Base-by-base conservation (phyloP, 2,888 invertebrate genomes). In the Neoascia interrupta region DNA sequence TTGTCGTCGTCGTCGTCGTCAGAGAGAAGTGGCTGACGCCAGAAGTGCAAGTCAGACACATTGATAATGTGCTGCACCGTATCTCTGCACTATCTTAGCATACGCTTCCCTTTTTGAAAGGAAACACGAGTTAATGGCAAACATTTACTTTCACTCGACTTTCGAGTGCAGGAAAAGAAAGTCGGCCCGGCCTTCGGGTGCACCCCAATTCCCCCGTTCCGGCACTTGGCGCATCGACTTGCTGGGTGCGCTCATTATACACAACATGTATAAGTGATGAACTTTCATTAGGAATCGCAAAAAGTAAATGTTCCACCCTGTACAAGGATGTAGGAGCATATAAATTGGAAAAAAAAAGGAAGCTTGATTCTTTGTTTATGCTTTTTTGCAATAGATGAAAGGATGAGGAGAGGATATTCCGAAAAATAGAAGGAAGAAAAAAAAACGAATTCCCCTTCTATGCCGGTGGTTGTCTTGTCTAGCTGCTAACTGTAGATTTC, bases 51-150 rank as follows among this genome's bases (percentile, higher is more conserved):
- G 64, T 72, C 64, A 66, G 72, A 53, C 60, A 72, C 61, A 79
- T 79, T 79, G 60, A 64, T 56, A n/a, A n/a, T n/a, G n/a, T n/a
- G n/a, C n/a, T 31, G 10, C 26, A 26, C 26, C 8, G 26, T 26
- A 8, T 26, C 8, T 26, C 8, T 26, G 31, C 19, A 53, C 54
- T 58, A 58, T 70, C 60, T 79, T 61, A 60, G 41, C 39, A 43
- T 31, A n/a, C 18, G 5, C 28, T 41, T 36, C 15, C 51, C 64
- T 3, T 31, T n/a, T 70, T 66, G 8, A 66, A 54, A 79, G 60
- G 72, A 66, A 79, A 72, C n/a, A n/a, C 53, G 49, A 79, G 72
- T 73, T 79, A 79, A 79, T 66, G 72, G 76, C 76, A 79, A 79
- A 79, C 72, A 79, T 79, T 79, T 79, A 72, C 76, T 79, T 49